Evolutionary conservation across 2,888 invertebrate genomes (phyloP).

Genomic region (Theristus sp.): DNA sequence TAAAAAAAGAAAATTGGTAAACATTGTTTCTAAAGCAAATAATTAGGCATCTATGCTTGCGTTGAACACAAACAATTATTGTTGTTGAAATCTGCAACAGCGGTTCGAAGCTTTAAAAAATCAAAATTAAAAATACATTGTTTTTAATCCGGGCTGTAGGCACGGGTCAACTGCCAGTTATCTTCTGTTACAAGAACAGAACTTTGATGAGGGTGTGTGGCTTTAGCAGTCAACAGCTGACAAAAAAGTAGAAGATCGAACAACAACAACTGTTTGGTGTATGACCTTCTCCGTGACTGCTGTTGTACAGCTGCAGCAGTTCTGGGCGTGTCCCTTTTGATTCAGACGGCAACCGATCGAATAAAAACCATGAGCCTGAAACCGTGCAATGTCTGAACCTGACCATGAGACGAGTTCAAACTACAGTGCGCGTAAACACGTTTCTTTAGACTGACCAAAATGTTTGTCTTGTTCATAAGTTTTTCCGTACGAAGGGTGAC

Average conservation of each 20-base stretch:
- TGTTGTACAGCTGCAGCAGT: background rate
- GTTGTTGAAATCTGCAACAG: too few species aligned
- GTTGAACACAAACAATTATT: too few species aligned
- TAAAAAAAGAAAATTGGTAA: too few species aligned
- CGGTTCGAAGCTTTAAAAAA: background rate
- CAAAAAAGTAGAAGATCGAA: too few species aligned
- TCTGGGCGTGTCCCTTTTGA: background rate
- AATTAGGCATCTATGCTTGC: too few species aligned
- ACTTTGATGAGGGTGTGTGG: too few species aligned
- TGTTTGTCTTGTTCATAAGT: slow-evolving; percentile 53
- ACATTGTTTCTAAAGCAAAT: too few species aligned
- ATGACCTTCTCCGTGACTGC: slow-evolving; percentile 13
- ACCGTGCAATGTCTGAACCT: background rate
- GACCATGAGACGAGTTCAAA: background rate
- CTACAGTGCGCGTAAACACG: background rate
- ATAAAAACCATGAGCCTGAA: background rate
- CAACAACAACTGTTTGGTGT: too few species aligned
- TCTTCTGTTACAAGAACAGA: too few species aligned
- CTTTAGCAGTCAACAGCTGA: too few species aligned
- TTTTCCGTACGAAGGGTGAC: slow-evolving; percentile 46
- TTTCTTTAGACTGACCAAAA: slow-evolving; percentile 43
- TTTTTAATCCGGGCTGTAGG: too few species aligned
- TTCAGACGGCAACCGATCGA: background rate
- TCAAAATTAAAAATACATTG: background rate
- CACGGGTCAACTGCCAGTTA: too few species aligned